These are phyloP conservation scores for Hyperopisus bebe DNA, from an alignment of 2,113 vertebrate genomes.

Conservation along the genomic window DNA sequence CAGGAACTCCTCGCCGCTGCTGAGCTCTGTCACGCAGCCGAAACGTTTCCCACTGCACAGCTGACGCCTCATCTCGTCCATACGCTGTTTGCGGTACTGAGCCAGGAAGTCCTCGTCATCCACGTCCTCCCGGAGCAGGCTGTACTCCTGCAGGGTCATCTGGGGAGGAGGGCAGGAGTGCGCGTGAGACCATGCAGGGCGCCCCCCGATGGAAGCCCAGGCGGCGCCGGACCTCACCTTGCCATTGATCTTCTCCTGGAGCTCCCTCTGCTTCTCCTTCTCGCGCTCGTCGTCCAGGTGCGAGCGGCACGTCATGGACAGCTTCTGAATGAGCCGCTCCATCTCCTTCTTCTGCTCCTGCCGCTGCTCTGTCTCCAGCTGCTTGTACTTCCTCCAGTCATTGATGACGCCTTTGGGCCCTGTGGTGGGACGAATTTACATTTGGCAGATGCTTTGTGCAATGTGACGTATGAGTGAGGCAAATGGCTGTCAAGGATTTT, in stretches of 20 bases:
- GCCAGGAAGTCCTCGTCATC: conserved; percentile 89
- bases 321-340: conserved; percentile 84
- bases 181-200: background rate
- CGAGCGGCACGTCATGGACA: conserved; percentile 87
- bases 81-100: conserved; percentile 90
- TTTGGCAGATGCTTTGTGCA: background rate
- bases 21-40: conserved; percentile 77
- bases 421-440: conserved; percentile 37
- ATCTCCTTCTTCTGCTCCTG: conserved; percentile 88
- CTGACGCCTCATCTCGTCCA: conserved; percentile 89
- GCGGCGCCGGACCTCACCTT: conserved; percentile 66
- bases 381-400: conserved; percentile 94
- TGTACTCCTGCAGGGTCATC: conserved; percentile 86
- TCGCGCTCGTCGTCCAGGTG: conserved; percentile 83
- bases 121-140: conserved; percentile 66
- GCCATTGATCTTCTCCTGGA: conserved; percentile 82
- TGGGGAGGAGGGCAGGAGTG: conserved; percentile 32
- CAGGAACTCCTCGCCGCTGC: conserved; percentile 81
- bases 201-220: background rate
- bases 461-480: background rate
- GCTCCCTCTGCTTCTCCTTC: conserved; percentile 72
- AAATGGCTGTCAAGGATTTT: background rate
- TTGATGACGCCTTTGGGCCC: conserved; percentile 97
- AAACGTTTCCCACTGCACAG: conserved; percentile 77
- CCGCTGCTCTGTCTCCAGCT: conserved; percentile 87